Evolutionary conservation across 2,113 vertebrate genomes (phyloP), one percentile per base, ranked within the genome.

Genomic region (Sinocyclocheilus anophthalmus): DNA sequence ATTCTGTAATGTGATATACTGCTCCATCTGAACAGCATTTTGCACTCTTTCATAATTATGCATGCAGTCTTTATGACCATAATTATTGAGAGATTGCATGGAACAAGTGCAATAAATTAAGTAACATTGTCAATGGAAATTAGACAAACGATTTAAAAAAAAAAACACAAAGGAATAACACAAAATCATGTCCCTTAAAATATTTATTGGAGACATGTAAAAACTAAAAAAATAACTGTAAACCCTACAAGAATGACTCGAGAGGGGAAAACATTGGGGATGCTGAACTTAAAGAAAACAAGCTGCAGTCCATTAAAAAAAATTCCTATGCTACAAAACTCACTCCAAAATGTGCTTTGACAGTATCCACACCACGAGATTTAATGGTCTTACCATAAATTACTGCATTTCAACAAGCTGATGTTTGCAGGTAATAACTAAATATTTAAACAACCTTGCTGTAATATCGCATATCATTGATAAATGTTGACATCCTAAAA

Each of bases 121-220:
- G 26, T 18, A 33, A 18, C 42, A 45, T 0, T 72, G 33, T 73
- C 72, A 48, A 75, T 22, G 4, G 6, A 48, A 75, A 81, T 18
- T 20, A 12, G 0, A 50, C 48, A 13, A 84, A 0, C 10, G 42
- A 45, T 45, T 10, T 2, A 2, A 10, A 10, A 9, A 26, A 26
- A 26, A 30, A 37, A 37, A 4, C 8, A 81, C 10, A 30, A 4
- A 84, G 16, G 7, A 84, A 86, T 73, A 22, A 84, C 65, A 83
- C 65, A 84, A 76, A 76, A 83, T 33, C 20, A 2, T 80, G 88
- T 92, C 92, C 90, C 91, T 89, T 92, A 91, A 94, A 94, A 93
- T 92, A 88, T 95, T 95, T 95, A 95, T 94, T 95, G 91, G 90
- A 94, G 93, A 91, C 89, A 92, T 93, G 92, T 91, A 93, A 92